These are phyloP conservation scores for Phasianus colchicus DNA, from an alignment of 2,113 vertebrate species.

Conservation along the genomic window DNA sequence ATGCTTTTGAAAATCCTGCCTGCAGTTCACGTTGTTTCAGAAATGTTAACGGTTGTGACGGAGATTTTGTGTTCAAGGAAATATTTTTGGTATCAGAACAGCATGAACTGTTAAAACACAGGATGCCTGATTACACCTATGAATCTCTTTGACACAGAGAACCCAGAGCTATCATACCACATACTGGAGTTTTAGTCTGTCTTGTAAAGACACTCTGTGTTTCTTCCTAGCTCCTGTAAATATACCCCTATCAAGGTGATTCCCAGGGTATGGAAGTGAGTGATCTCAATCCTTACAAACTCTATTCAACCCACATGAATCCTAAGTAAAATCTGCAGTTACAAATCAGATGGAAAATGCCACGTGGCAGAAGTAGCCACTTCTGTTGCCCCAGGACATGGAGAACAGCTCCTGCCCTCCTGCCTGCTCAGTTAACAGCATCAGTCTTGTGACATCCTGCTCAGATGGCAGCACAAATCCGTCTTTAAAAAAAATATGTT, in stretches of 20 bases:
- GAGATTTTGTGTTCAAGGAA: neutral
- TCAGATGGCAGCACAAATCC: neutral
- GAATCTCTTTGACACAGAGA: neutral
- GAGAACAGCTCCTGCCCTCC: neutral
- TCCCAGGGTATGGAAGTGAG: neutral
- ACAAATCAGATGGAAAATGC: neutral
- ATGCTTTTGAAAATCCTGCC: neutral
- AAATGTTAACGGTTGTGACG: neutral
- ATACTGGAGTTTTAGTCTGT: neutral
- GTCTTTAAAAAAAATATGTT: neutral
- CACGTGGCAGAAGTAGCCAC: neutral
- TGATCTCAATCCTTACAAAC: neutral
- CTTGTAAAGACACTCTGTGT: neutral
- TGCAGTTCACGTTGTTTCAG: neutral
- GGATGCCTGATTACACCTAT: neutral
- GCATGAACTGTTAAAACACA: neutral
- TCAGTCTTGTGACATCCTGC: neutral
- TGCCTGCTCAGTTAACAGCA: fast-evolving
- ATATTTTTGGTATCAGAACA: neutral
- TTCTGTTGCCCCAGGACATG: neutral
- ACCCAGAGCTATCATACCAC: neutral
- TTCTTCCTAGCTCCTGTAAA: neutral
- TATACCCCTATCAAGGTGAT: neutral
- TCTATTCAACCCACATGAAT: neutral
- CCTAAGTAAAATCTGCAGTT: neutral